Percentiles rank a stretch among this genome's conserved stretches.
Conservation (phyloP, 2,888 invertebrate species). For the Alentia gelatinosa region DNA sequence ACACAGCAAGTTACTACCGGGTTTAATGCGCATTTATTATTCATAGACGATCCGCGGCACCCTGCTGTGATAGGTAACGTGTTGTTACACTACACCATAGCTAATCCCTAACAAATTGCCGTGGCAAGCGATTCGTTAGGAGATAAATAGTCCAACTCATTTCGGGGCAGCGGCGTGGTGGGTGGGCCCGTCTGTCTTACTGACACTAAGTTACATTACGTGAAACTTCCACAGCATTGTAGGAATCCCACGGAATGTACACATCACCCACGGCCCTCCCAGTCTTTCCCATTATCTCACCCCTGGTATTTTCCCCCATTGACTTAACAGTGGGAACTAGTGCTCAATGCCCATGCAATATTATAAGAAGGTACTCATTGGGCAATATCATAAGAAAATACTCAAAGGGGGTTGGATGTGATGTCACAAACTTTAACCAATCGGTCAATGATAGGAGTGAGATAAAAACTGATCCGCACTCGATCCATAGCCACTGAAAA, state of each 20-base stretch:
- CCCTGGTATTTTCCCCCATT: too few relatives aligned
- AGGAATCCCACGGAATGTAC: not conserved
- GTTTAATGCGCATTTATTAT: conserved; percentile 1
- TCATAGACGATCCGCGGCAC: not conserved
- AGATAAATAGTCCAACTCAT: not conserved
- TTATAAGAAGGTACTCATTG: too few relatives aligned
- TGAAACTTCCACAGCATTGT: not conserved
- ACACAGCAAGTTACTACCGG: not conserved
- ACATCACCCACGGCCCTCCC: not conserved
- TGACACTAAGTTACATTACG: not conserved
- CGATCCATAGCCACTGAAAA: too few relatives aligned
- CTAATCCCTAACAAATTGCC: conserved; percentile 1
- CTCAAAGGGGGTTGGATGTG: too few relatives aligned
- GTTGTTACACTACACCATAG: not conserved
- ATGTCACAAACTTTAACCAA: too few relatives aligned
- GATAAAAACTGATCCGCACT: too few relatives aligned
- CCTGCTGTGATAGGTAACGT: not conserved
- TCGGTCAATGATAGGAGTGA: too few relatives aligned
- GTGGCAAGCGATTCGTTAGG: not conserved
- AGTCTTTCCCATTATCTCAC: too few relatives aligned
- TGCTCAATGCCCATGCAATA: too few relatives aligned
- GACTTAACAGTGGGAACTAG: too few relatives aligned
- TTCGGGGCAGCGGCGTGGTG: not conserved
- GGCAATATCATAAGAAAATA: too few relatives aligned
- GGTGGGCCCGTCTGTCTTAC: not conserved